Percentiles rank a stretch among this genome's conserved stretches.
Evolutionary conservation across 2,113 vertebrate species (phyloP).

Genomic region (Hassar affinis): DNA sequence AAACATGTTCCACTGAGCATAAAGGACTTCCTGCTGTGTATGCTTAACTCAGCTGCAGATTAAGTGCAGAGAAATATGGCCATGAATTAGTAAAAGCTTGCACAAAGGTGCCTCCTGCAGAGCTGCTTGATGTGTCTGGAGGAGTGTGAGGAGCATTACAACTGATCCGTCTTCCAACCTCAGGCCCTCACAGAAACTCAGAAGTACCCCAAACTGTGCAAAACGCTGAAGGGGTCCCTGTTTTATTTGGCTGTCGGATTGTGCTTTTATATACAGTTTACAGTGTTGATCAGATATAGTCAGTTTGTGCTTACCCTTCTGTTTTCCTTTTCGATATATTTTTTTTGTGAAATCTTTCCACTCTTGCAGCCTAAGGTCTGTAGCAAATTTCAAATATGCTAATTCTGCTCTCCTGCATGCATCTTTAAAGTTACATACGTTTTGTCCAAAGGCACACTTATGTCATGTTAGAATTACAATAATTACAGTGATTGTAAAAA

Average conservation of each 20-base stretch:
- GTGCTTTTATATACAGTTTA: constrained; percentile 30
- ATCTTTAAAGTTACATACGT: background rate
- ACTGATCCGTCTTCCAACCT: background rate
- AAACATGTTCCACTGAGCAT: background rate
- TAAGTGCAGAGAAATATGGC: constrained; percentile 39
- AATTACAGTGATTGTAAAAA: background rate
- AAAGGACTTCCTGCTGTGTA: constrained; percentile 37
- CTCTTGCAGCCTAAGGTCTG: constrained; percentile 13
- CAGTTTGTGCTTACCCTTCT: background rate
- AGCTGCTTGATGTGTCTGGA: constrained; percentile 28
- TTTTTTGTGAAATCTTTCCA: constrained; percentile 32
- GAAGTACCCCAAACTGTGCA: background rate
- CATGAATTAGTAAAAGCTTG: constrained; percentile 40
- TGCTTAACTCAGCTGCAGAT: constrained; percentile 50
- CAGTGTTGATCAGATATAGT: constrained; percentile 33
- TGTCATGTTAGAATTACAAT: background rate
- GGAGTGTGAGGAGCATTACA: constrained; percentile 30
- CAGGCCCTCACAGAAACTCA: background rate
- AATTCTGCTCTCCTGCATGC: constrained; percentile 33
- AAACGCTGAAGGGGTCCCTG: constrained; percentile 1
- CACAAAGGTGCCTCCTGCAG: constrained; percentile 32
- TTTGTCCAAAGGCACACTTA: background rate
- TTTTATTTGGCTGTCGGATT: constrained; percentile 44
- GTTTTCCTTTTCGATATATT: background rate
- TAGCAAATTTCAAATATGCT: constrained; percentile 27